These are phyloP conservation scores for Drosophila suboccidentalis DNA, from an alignment of 2,888 invertebrate genomes.

Conservation along the genomic window DNA sequence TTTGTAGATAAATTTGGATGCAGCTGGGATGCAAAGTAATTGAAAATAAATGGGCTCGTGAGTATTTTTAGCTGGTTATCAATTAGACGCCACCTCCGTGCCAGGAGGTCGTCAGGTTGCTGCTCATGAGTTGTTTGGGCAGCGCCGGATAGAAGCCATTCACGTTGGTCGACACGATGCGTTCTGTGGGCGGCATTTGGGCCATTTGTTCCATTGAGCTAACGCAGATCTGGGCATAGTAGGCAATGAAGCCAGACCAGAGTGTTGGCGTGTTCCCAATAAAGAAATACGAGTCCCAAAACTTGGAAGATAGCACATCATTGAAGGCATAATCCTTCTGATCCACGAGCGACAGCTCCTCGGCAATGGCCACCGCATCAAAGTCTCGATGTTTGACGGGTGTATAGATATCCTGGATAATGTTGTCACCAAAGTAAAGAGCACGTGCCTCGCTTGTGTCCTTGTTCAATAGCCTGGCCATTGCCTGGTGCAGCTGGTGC, in stretches of 20 bases:
- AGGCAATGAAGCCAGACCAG: slow-evolving; percentile 89
- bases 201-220: slow-evolving; percentile 88
- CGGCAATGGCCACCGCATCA: slow-evolving; percentile 90
- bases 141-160: slow-evolving; percentile 85
- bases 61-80: slow-evolving; percentile 2
- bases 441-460: slow-evolving; percentile 82
- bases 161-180: slow-evolving; percentile 77
- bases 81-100: slow-evolving; percentile 34
- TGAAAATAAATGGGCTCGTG: background rate
- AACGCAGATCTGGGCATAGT: slow-evolving; percentile 89
- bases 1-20: background rate
- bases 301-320: slow-evolving; percentile 87
- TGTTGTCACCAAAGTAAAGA: slow-evolving; percentile 91
- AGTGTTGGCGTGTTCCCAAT: slow-evolving; percentile 86
- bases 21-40: background rate
- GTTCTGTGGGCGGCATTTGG: slow-evolving; percentile 58
- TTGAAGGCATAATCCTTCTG: slow-evolving; percentile 85
- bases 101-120: slow-evolving; percentile 45
- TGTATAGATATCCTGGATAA: slow-evolving; percentile 91
- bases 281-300: slow-evolving; percentile 91
- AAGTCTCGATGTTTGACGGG: slow-evolving; percentile 87
- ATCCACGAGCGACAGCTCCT: slow-evolving; percentile 89
- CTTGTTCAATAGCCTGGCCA: slow-evolving; percentile 84
- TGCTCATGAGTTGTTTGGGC: slow-evolving; percentile 52
- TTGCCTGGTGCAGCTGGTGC: slow-evolving; percentile 86